Base-by-base conservation (phyloP, 2,113 vertebrate species). In the Lophochroa leadbeateri region DNA sequence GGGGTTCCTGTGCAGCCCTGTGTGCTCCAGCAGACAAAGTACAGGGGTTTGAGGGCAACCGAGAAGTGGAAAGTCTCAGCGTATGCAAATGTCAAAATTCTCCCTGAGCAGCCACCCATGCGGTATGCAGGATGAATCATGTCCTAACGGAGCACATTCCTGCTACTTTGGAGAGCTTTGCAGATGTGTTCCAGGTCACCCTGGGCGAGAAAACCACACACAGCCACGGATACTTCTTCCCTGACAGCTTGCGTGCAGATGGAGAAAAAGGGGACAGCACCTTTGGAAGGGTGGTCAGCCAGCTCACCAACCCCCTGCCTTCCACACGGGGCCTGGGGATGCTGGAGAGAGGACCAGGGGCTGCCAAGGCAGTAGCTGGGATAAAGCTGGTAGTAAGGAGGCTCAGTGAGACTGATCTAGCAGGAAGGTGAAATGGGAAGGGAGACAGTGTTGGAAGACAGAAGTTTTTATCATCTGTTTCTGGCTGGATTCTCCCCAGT, bases 111-210 rank as follows among this genome's bases (percentile, higher is more conserved):
- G 94, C 96, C 93, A 94, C 96, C 93, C 96, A 94, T 95, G 96
- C 92, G 52, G 96, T 94, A 96, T 96, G 96, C 92, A 93, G 94
- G 96, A 95, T 96, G 96, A 95, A 92, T 96, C 96, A 95, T 95
- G 95, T 94, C 94, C 93, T 94, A 96, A 94, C 86, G 49, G 88
- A 95, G 92, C 33, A 2, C 88, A 93, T 96, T 94, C 90, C 95
- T 96, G 88, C 94, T 95, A 4, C 93, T 92, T 78, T 75, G 93
- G 92, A 96, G 96, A 88, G 85, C 96, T 90, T 16, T 63, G 92
- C 96, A 93, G 86, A 97, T 93, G 93, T 88, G 88, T 88, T 97
- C 93, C 96, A 97, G 96, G 94, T 96, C 96, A 96, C 88, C 92
- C 92, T 94, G 86, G 90, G 90, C 9, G 72, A 96, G 96, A 84